Base-by-base conservation (phyloP, 1,140 invertebrate genomes). In the Drosophila willistoni region DNA sequence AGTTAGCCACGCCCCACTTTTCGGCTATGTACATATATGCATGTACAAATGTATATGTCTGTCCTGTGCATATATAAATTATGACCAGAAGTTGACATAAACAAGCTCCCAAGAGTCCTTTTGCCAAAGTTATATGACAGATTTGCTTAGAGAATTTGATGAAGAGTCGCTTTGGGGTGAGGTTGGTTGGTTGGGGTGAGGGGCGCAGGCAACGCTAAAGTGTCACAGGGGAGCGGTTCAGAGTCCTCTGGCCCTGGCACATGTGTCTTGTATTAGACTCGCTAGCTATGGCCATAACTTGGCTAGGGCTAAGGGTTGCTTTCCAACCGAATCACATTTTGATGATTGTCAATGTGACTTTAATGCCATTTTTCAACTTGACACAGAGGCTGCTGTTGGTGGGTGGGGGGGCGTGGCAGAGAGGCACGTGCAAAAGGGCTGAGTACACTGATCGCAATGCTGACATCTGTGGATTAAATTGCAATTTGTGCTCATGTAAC, bases 381-480 rank as follows among this genome's bases (percentile, higher is more conserved):
- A 83, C 73, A 79, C 77, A 71, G 64, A 64, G 65, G 65, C 51
- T 17, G 65, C 14, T 3, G n/a, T 36, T 29, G 71, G 39, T 59
- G 19, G 22, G 47, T 17, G n/a, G 13, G 17, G 14, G 44, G 69
- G 10, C 44, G 57, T 29, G 29, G 29, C 29, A 29, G 13, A 54
- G 61, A 17, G 79, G 71, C 84, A 87, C 84, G 83, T 89, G 83
- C 77, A 76, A 82, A 82, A 87, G 82, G 82, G 83, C 79, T 60
- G 64, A 12, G 39, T 57, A 65, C 75, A 78, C 66, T 86, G 89
- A 90, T 89, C 86, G 81, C 79, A 91, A 91, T 91, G 86, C 87
- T 91, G 90, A 91, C 90, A 91, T 91, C 90, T 91, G 90, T 91
- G 90, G 90, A 91, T 91, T 91, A 91, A 91, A 91, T 91, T 91